Evolutionary conservation across 2,113 vertebrate genomes (phyloP), one percentile per base, ranked within the genome.

Genomic region (Tachysurus fulvidraco): DNA sequence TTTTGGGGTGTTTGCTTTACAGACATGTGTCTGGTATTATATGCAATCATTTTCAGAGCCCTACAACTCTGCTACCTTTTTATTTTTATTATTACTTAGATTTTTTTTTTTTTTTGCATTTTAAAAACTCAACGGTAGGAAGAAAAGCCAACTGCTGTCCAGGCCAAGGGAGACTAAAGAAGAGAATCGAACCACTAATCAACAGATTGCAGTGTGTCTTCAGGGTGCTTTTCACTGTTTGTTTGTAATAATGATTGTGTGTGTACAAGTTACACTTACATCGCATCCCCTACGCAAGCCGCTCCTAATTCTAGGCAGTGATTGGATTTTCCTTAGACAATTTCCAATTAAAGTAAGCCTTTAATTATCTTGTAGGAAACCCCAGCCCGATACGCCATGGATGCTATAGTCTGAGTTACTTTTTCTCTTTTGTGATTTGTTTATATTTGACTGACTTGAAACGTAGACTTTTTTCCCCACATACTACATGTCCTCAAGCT

Each of bases 401-500:
- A 92, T 78, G 83, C 90, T 90, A 91, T 81, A 93, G 90, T 86
- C 90, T 89, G 89, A 91, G 83, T 89, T 88, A 62, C 59, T 92
- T 91, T 92, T 92, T 92, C 90, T 88, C 85, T 46, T 91, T 89
- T 94, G 73, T 90, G 89, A 85, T 89, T 76, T 91, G 88, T 90
- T 88, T 87, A 88, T 90, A 90, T 86, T 92, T 89, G 90, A 84
- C 89, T 90, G 90, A 92, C 52, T 91, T 84, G 71, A 81, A 54
- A 85, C 71, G 23, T 83, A 76, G 59, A 64, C 60, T 74, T 86
- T 86, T 2, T 36, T 36, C 36, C 36, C 52, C 62, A 23, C 85
- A 85, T 85, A 88, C 92, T 90, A 92, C 88, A 86, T 88, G 89
- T 91, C 77, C 90, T 91, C 88, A 92, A 88, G 92, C 91, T 92